Base-by-base conservation (phyloP, 2,113 vertebrate species). In the Heterocephalus glaber region DNA sequence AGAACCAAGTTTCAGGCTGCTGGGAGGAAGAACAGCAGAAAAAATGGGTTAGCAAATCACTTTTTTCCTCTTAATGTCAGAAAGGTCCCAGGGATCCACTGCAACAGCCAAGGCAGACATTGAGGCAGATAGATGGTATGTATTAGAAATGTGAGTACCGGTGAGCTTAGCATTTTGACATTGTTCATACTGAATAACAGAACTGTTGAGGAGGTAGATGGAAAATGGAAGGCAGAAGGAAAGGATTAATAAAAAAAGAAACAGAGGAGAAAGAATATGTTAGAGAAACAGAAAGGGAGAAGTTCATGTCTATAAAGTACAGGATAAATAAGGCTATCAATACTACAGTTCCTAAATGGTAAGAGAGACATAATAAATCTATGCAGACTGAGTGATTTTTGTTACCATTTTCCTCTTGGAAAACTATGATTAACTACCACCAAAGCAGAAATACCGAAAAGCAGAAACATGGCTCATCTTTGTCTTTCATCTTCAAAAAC, bases 401-500 rank as follows among this genome's bases (percentile, higher is more conserved):
- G n/a, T 79, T 49, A 79, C 49, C 88, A 87, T 79, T 94, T 82
- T 85, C 87, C 87, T 84, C 74, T 81, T 61, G 41, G 83, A 93
- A 72, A 68, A 63, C 80, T 89, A 35, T 47, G 86, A 61, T 74
- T 89, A 86, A 89, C n/a, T 47, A 87, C 89, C 70, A 92, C 84
- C 76, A 82, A 90, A 79, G 44, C 76, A 92, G 84, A 90, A 96
- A 93, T 81, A 82, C 90, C 5, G 11, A 95, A 81, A 63, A 92
- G 54, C 5, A 47, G 83, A 84, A 89, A 86, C 16, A 76, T 0
- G 5, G 86, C 85, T 92, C 94, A 52, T 82, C 70, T 70, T 66
- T 84, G 52, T 88, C 76, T 94, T 95, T 97, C 76, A 95, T 93
- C 96, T 95, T 96, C 93, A 93, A 82, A 95, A 84, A 17, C 14